A percentile compares a stretch with the other conserved stretches of the same genome.
Evolutionary conservation across 2,797 vertebrate species (phyloP).

Genomic region (Sebastiscus tertius): DNA sequence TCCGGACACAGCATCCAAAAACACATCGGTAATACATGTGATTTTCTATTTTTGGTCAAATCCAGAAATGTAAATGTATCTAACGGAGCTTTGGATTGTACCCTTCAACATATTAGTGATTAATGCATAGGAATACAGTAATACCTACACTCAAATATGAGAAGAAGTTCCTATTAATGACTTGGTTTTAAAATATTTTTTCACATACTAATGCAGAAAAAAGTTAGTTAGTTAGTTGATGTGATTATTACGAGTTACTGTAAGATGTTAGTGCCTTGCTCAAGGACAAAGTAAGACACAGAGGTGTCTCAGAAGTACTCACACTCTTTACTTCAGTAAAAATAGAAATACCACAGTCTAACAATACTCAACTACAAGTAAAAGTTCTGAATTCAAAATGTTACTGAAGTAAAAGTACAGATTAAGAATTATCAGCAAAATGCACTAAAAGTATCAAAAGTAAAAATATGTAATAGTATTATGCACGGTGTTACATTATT

Average conservation of each 20-base stretch:
- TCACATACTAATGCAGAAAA: background rate
- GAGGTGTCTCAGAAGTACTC: too few relatives aligned
- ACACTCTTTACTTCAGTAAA: too few relatives aligned
- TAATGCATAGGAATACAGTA: background rate
- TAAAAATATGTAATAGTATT: too few relatives aligned
- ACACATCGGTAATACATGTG: constrained; percentile 78
- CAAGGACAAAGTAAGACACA: background rate
- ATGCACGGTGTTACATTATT: too few relatives aligned
- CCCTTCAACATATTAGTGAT: background rate
- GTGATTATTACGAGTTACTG: background rate
- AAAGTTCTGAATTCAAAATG: too few relatives aligned
- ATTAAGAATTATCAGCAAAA: too few relatives aligned
- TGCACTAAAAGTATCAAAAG: too few relatives aligned
- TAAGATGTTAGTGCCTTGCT: background rate
- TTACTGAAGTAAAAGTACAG: too few relatives aligned
- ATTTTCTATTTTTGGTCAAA: background rate
- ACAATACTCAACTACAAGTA: too few relatives aligned
- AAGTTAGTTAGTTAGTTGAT: background rate
- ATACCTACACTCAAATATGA: background rate
- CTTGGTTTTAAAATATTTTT: background rate
- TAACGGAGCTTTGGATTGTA: background rate
- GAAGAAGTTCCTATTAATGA: background rate
- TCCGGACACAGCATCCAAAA: constrained; percentile 63
- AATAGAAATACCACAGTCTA: too few relatives aligned
- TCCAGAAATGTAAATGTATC: background rate